Base-by-base conservation (phyloP, 2,888 invertebrate genomes). In the Parnassius apollo region DNA sequence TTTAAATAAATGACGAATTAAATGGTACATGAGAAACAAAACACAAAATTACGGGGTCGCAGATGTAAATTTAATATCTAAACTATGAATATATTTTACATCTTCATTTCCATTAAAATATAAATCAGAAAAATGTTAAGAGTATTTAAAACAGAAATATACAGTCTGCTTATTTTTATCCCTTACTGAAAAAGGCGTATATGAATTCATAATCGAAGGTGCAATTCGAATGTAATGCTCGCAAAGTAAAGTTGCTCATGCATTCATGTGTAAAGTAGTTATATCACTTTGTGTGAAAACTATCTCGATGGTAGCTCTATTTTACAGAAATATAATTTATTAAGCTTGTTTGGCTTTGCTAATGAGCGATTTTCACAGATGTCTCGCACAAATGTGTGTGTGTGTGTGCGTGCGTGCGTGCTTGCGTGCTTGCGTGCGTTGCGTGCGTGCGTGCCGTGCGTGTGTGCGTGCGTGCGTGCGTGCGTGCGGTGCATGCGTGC, bases 131-230 rank as follows among this genome's bases (percentile, higher is more conserved):
- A 25, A 2, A 2, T 2, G 2, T 25, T 25, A 25, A 25, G 25
- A 25, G 0, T 2, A n/a, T 25, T 3, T 25, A 25, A 25, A 25
- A 25, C 25, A 25, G 25, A 25, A 25, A 25, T 25, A 4, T 25
- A 25, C 25, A 25, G 25, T 25, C 25, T 25, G 25, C 1, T 48
- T 9, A 48, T 13, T 46, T 62, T 57, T 52, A 12, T 62, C 9
- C 51, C 22, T 22, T 51, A 12, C 9, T 48, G 53, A 8, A 25
- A 46, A 46, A 9, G 25, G 48, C 57, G 46, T 62, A 54, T 58
- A 62, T 62, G 62, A 62, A 62, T 62, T 58, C 50, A 62, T 62
- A 58, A 62, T 62, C 54, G 54, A 35, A 48, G 49, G 54, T 44
- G 58, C 62, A 54, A 49, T 54, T 62, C 58, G 55, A 51, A 63